These are phyloP conservation scores for Trachelus stipa DNA, from an alignment of 2,888 invertebrate species.

Conservation along the genomic window DNA sequence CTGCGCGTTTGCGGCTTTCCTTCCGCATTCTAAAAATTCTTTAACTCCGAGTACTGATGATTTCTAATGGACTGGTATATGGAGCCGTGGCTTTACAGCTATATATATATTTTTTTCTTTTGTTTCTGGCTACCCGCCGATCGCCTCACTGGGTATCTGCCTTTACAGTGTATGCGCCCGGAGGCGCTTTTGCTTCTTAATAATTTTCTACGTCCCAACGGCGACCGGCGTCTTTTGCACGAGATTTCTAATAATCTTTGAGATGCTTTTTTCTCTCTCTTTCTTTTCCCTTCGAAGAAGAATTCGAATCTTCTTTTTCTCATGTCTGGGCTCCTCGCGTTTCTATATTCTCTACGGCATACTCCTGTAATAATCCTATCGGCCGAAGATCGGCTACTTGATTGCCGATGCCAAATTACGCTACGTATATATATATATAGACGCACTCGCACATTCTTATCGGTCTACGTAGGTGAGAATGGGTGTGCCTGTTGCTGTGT, in stretches of 20 bases:
- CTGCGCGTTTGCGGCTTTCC: slow-evolving; percentile 55
- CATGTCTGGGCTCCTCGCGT: slow-evolving; percentile 12
- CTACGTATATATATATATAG: neutral
- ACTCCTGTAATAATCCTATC: neutral
- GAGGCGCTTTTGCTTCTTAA: neutral
- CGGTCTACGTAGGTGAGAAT: neutral
- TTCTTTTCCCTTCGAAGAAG: slow-evolving; percentile 3
- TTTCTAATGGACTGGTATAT: slow-evolving; percentile 45
- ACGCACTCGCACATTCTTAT: too few species aligned
- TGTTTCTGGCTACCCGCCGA: slow-evolving; percentile 22
- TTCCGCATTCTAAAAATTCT: slow-evolving; percentile 60
- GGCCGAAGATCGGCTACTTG: neutral
- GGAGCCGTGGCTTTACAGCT: slow-evolving; percentile 6
- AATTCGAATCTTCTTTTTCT: slow-evolving; percentile 8
- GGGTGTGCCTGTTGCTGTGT: neutral
- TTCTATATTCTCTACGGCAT: neutral
- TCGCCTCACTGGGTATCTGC: neutral
- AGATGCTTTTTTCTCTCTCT: neutral
- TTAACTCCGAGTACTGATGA: slow-evolving; percentile 45
- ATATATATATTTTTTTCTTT: slow-evolving; percentile 27
- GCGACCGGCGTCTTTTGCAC: slow-evolving; percentile 9
- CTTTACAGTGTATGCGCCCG: neutral
- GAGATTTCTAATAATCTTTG: slow-evolving; percentile 6
- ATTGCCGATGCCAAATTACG: neutral
- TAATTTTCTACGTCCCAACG: slow-evolving; percentile 9